Evolutionary conservation across 1,140 invertebrate species (phyloP), one percentile per base, ranked within the genome.

Genomic region (Gryllus bimaculatus): DNA sequence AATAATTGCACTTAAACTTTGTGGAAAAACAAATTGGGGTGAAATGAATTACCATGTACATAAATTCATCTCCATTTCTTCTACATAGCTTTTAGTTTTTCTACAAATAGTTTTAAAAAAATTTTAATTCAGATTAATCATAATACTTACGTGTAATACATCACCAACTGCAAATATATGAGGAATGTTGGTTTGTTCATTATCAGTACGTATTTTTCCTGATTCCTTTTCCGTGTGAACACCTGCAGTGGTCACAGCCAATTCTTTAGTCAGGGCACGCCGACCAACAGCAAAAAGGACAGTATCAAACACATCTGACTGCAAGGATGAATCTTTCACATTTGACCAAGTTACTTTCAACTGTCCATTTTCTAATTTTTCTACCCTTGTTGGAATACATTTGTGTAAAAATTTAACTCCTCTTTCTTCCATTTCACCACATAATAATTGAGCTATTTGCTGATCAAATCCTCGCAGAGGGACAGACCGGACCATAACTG

Each of bases 401-500:
- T 91, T 90, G 80, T 92, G 86, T 66, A 97, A 86, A 86, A 99
- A 98, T 82, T 93, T 91, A 47, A 98, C 91, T 5, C 95, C 95
- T 80, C 92, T 91, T 77, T 92, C 87, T 81, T 91, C 87, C 96
- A 99, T 97, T 84, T 96, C 93, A 39, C 90, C 87, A 15, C 92
- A 91, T 79, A 99, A 90, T 81, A 93, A 89, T 54, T 91, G 88
- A 7, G 97, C 96, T 93, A 99, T 98, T 89, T 99, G 95, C 86
- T 97, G 96, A 88, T 99, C 98, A 86, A 99, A 99, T 47, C 96
- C 97, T 83, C 97, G 90, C 47, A 99, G 88, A 18, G 98, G 89
- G 81, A 99, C 94, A 0, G 97, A 99, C 7, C 98, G 90, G 0
- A 96, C 94, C 92, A 98, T 95, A 39, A 98, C 90, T 8, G 95